These are phyloP conservation scores for Dasypolia templi DNA, from an alignment of 2,888 invertebrate species.

Conservation along the genomic window DNA sequence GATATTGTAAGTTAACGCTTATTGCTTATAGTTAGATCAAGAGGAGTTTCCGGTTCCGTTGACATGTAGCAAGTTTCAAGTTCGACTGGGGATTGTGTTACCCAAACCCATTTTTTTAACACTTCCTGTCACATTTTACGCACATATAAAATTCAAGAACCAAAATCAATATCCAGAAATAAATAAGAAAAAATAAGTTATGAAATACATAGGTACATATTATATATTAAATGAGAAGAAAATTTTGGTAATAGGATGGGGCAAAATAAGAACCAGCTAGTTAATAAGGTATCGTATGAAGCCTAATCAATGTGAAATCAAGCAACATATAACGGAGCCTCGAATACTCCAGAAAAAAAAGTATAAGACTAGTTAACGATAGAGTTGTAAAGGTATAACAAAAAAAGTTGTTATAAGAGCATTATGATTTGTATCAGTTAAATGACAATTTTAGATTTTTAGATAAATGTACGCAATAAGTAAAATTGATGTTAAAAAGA, in stretches of 20 bases:
- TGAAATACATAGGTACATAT: neutral
- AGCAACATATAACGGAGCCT: constrained; percentile 36
- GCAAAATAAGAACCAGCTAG: neutral
- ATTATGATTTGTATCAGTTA: constrained; percentile 60
- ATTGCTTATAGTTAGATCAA: constrained; percentile 63
- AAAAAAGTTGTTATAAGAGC: constrained; percentile 56
- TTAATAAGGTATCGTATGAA: neutral
- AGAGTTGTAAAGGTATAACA: constrained; percentile 59
- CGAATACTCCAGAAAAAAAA: constrained; percentile 43
- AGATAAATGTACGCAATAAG: constrained; percentile 60
- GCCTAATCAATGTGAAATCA: neutral
- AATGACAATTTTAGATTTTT: constrained; percentile 45
- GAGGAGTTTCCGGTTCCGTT: constrained; percentile 35
- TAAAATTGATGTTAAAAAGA: constrained; percentile 59
- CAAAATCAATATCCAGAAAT: neutral
- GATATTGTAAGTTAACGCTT: constrained; percentile 68
- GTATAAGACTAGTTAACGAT: constrained; percentile 64
- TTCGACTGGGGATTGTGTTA: neutral
- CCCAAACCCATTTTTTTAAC: neutral
- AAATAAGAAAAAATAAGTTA: neutral
- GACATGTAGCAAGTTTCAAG: constrained; percentile 18
- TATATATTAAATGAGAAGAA: neutral
- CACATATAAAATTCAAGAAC: constrained; percentile 10
- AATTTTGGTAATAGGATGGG: neutral
- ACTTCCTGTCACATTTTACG: neutral